phyloP scores from a whole-genome alignment of 2,113 vertebrate species.

The Mionectes macconnelli region DNA sequence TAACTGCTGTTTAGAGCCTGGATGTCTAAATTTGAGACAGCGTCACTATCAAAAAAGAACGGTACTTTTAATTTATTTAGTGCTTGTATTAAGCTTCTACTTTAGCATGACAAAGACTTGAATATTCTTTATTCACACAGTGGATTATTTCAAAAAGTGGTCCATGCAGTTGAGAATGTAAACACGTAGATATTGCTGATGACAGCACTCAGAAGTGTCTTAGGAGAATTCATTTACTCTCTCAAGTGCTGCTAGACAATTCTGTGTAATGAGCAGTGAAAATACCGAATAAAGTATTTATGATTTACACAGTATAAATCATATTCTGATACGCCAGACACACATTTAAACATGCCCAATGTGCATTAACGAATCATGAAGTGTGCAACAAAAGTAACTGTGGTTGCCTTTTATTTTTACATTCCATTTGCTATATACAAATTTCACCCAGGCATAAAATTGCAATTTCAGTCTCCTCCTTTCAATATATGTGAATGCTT shows the following conservation, averaged over 20 bases:
- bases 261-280: conserved; percentile 53
- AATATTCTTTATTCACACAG: background rate
- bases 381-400: background rate
- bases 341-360: background rate
- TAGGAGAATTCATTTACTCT: conserved; percentile 47
- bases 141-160: background rate
- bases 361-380: conserved; percentile 14
- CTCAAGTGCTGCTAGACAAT: conserved; percentile 45
- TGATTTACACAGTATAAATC: conserved; percentile 57
- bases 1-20: background rate
- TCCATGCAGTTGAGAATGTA: background rate
- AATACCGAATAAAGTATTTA: conserved; percentile 68
- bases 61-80: background rate
- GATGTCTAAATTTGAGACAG: background rate
- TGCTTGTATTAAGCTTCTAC: background rate
- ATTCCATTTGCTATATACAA: background rate
- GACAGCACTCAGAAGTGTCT: conserved; percentile 12
- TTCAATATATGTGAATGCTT: background rate
- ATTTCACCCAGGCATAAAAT: background rate
- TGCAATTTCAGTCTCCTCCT: background rate
- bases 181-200: conserved; percentile 8
- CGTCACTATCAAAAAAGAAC: background rate
- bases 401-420: background rate
- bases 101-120: background rate
- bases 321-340: conserved; percentile 28